Percentiles rank a stretch among this genome's conserved stretches.
phyloP scores from a whole-genome alignment of 2,797 vertebrate species.

The Myoxocephalus aenaeus region DNA sequence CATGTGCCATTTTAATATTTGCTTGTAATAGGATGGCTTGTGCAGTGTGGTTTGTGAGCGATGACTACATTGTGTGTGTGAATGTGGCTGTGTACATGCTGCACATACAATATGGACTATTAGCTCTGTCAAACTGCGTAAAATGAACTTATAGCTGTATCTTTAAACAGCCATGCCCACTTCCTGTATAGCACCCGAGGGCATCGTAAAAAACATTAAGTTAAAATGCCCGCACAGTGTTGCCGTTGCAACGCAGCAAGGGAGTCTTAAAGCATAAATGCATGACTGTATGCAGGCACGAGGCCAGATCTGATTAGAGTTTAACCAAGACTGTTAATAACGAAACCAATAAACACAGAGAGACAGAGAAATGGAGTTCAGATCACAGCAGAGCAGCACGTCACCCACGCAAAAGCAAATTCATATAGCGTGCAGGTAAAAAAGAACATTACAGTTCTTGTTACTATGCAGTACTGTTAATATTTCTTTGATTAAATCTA shows the following conservation, averaged over 20 bases:
- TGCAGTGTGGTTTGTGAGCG: slow-evolving; percentile 2
- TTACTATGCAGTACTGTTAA: background rate
- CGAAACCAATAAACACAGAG: slow-evolving; percentile 32
- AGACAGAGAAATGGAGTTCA: slow-evolving; percentile 10
- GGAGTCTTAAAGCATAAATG: slow-evolving; percentile 50
- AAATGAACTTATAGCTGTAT: slow-evolving; percentile 50
- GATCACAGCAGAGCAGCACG: slow-evolving; percentile 8
- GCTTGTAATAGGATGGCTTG: slow-evolving; percentile 2
- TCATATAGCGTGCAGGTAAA: background rate
- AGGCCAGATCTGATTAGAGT: slow-evolving; percentile 40
- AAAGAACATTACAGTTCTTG: background rate
- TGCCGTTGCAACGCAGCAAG: slow-evolving; percentile 44
- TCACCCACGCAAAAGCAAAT: slow-evolving; percentile 1
- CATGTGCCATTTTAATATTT: slow-evolving; percentile 17
- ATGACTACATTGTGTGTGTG: slow-evolving; percentile 7
- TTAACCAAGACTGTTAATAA: slow-evolving; percentile 27
- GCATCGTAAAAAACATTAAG: slow-evolving; percentile 55
- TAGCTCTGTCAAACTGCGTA: slow-evolving; percentile 41
- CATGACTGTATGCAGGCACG: slow-evolving; percentile 27
- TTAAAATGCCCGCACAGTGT: slow-evolving; percentile 57
- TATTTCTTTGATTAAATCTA: background rate
- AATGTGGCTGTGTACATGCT: slow-evolving; percentile 27
- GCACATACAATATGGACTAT: slow-evolving; percentile 28
- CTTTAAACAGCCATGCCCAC: slow-evolving; percentile 42
- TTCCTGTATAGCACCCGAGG: slow-evolving; percentile 43